A percentile compares a stretch with the other conserved stretches of the same genome.
Evolutionary conservation across 2,888 invertebrate genomes (phyloP).

Genomic region (Chloroclystis v-ata): DNA sequence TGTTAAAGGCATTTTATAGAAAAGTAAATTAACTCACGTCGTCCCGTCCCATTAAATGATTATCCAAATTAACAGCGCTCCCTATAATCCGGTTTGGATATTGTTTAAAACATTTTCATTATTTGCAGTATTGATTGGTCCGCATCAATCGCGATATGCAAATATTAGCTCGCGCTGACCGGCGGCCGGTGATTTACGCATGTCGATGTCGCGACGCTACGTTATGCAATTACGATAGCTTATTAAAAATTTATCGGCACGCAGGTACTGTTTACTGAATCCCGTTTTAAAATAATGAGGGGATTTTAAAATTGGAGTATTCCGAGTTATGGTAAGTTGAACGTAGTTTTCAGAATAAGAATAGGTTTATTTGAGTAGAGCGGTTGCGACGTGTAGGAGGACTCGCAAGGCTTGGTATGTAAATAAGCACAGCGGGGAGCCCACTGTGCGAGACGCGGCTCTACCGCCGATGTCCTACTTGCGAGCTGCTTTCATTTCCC

Average conservation of each 20-base stretch:
- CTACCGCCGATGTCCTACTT: constrained; percentile 25
- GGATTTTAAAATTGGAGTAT: background rate
- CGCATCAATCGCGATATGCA: constrained; percentile 76
- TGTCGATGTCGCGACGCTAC: constrained; percentile 57
- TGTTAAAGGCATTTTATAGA: background rate
- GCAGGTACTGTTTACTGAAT: constrained; percentile 29
- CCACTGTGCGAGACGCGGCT: constrained; percentile 36
- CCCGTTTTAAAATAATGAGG: constrained; percentile 14
- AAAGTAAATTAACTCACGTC: constrained; percentile 7
- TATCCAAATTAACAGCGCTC: constrained; percentile 41
- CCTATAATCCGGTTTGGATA: constrained; percentile 58
- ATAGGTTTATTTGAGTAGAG: constrained; percentile 6
- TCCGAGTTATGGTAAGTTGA: too few species aligned
- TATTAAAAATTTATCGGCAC: constrained; percentile 68
- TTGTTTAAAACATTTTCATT: constrained; percentile 69
- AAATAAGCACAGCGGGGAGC: constrained; percentile 43
- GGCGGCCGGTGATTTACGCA: constrained; percentile 61
- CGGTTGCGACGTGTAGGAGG: background rate
- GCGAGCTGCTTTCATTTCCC: constrained; percentile 29
- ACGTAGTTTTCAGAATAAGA: too few species aligned
- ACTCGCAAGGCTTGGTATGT: constrained; percentile 34
- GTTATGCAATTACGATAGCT: constrained; percentile 71
- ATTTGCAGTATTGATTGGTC: constrained; percentile 76
- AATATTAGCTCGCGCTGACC: constrained; percentile 70
- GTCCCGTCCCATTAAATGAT: constrained; percentile 12